Percentiles rank a stretch among this genome's conserved stretches.
phyloP scores from a whole-genome alignment of 2,113 vertebrate species.

The Lanius collurio region DNA sequence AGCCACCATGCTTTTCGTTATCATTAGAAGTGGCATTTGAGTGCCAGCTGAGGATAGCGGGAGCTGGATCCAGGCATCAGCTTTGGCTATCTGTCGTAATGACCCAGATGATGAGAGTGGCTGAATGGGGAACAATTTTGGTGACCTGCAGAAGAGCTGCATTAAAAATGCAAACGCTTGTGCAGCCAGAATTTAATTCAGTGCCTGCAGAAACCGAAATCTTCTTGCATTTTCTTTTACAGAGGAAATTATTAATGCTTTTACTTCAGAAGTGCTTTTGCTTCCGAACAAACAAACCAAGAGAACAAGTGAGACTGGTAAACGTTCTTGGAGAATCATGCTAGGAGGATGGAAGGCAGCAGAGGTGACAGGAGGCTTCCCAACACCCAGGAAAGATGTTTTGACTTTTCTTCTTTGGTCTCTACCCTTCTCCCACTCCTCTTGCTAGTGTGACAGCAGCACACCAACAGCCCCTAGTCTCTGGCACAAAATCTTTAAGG shows the following conservation, averaged over 20 bases:
- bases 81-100: neutral
- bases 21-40: conserved; percentile 11
- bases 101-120: conserved; percentile 49
- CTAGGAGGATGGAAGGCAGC: neutral
- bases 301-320: neutral
- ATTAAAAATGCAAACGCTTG: neutral
- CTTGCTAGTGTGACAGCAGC: neutral
- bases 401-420: neutral
- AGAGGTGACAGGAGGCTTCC: neutral
- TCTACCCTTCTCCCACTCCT: neutral
- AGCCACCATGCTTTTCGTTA: neutral
- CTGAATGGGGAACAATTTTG: conserved; percentile 31
- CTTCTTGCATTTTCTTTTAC: neutral
- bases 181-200: conserved; percentile 7
- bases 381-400: neutral
- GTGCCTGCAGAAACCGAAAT: neutral
- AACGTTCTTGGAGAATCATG: neutral
- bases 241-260: neutral
- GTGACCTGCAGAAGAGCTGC: conserved; percentile 43
- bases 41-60: neutral
- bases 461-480: accelerated
- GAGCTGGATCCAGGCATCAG: neutral
- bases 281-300: neutral
- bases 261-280: neutral
- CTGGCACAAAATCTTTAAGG: neutral